Percentiles rank a stretch among this genome's conserved stretches.
Evolutionary conservation across 2,797 vertebrate genomes (phyloP).

Genomic region (Hippoglossus hippoglossus): DNA sequence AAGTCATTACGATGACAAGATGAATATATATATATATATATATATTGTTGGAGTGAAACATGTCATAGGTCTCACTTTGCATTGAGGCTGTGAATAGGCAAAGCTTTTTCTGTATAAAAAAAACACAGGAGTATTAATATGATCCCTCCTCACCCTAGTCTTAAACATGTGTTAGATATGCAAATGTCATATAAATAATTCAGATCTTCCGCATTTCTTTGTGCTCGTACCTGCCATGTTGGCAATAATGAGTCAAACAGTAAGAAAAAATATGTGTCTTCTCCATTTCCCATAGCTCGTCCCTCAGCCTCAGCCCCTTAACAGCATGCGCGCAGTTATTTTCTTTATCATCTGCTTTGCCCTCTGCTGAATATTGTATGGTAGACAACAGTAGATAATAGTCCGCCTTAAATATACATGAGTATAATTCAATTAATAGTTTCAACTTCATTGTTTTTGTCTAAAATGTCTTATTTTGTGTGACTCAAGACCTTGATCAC

Average conservation of each 20-base stretch:
- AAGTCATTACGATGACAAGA: conserved; percentile 26
- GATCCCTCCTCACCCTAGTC: conserved; percentile 37
- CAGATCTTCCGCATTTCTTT: conserved; percentile 51
- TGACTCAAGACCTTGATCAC: too few species aligned
- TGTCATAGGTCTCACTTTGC: too few species aligned
- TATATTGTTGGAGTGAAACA: neutral
- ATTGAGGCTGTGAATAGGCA: conserved; percentile 44
- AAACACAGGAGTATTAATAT: conserved; percentile 63
- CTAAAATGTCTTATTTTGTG: too few species aligned
- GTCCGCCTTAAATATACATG: neutral
- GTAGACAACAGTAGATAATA: neutral
- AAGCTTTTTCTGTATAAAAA: conserved; percentile 50
- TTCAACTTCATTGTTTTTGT: too few species aligned
- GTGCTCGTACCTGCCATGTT: conserved; percentile 47
- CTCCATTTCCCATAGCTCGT: conserved; percentile 11
- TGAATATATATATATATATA: neutral
- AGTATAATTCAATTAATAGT: neutral
- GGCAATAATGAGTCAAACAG: conserved; percentile 49
- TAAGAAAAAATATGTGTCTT: conserved; percentile 30
- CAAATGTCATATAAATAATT: conserved; percentile 78
- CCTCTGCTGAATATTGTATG: neutral
- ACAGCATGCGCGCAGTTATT: neutral
- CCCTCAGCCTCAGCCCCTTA: neutral
- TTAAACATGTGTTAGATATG: conserved; percentile 71
- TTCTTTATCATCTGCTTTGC: neutral